Conservation (phyloP, 2,113 vertebrate species). For the Alethe castanea region DNA sequence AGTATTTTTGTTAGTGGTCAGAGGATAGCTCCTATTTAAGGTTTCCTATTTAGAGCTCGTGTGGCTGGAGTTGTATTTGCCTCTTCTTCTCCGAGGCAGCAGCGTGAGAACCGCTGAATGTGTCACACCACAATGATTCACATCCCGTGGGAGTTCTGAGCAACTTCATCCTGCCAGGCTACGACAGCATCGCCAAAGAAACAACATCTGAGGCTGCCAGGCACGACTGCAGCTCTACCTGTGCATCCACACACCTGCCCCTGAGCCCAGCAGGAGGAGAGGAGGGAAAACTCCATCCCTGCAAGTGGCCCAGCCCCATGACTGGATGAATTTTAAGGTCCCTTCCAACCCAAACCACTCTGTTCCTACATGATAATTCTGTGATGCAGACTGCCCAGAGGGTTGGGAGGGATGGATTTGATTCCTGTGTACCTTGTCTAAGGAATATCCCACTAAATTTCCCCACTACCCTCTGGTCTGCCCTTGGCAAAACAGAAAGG, state of each 20-base stretch:
- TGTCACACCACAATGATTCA: constrained; percentile 71
- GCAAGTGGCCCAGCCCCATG: not conserved
- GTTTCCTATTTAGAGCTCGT: not conserved
- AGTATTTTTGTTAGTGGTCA: not conserved
- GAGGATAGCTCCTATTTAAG: not conserved
- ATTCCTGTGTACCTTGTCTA: not conserved
- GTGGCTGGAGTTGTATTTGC: constrained; percentile 33
- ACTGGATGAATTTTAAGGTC: not conserved
- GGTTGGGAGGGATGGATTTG: not conserved
- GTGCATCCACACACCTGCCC: not conserved
- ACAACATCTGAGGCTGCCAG: not conserved
- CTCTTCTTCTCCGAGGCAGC: constrained; percentile 37
- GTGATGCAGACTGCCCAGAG: rapidly evolving
- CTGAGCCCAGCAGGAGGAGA: not conserved
- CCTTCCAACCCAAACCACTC: not conserved
- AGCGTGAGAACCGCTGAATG: constrained; percentile 52
- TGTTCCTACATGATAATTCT: not conserved
- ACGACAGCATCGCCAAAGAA: constrained; percentile 42
- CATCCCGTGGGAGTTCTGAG: constrained; percentile 65
- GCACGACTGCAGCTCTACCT: not conserved
- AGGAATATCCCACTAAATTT: not conserved
- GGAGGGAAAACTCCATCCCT: not conserved
- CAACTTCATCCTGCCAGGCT: constrained; percentile 57
- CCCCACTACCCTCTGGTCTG: not conserved
- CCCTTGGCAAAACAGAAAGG: not conserved